Evolutionary conservation across 1,140 invertebrate genomes (phyloP).

Genomic region (Lasaia peninsularis): DNA sequence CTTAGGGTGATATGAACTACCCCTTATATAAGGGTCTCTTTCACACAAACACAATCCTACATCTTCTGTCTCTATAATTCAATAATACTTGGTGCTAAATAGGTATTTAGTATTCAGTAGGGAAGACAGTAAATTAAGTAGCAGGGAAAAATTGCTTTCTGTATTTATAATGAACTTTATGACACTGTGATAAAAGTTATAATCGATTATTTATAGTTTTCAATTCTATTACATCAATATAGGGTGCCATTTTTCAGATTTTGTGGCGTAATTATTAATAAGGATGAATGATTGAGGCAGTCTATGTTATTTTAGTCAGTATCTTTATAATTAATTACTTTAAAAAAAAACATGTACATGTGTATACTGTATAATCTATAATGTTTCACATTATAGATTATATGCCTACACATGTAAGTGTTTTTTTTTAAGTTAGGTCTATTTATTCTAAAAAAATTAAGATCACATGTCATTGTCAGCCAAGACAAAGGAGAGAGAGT

Average conservation of each 20-base stretch:
- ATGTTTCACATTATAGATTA: no score
- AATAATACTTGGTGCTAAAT: slow-evolving; percentile 64
- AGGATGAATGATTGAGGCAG: not conserved
- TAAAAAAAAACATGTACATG: no score
- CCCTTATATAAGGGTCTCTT: slow-evolving; percentile 36
- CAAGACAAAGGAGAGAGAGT: no score
- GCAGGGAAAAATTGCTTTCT: slow-evolving; percentile 60
- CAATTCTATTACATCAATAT: not conserved
- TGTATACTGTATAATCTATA: no score
- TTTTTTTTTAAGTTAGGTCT: no score
- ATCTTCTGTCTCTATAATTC: slow-evolving; percentile 28
- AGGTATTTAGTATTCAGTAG: slow-evolving; percentile 74
- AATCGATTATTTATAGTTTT: slow-evolving; percentile 24
- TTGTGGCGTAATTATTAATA: not conserved
- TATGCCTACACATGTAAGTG: no score
- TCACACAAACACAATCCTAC: slow-evolving; percentile 31
- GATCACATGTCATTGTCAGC: no score
- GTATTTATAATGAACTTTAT: slow-evolving; percentile 26
- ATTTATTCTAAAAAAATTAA: no score
- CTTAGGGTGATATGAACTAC: slow-evolving; percentile 44
- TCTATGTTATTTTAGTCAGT: no score
- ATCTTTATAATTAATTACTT: no score
- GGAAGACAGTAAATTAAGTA: slow-evolving; percentile 66
- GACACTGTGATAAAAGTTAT: slow-evolving; percentile 25
- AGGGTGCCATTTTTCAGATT: not conserved